Evolutionary conservation across 2,797 vertebrate species (phyloP), one percentile per base, ranked within the genome.

Genomic region (Acomys russatus): DNA sequence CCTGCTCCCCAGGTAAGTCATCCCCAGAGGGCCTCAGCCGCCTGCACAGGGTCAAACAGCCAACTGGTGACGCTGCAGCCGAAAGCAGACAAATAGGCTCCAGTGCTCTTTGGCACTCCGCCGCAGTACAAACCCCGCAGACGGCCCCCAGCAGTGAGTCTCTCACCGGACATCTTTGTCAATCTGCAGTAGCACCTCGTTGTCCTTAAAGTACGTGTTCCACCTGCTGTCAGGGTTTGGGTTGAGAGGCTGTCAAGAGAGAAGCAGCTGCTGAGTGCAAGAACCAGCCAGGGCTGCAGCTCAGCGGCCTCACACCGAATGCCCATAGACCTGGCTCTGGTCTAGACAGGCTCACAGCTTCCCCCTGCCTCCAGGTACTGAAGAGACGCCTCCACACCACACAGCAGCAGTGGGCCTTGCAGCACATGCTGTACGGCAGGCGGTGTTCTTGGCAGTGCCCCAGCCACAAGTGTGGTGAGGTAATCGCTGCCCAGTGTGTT

Each of bases 131-230:
- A 70, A 44, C 1, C 10, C 35, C 9, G 33, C 33, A 3, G 7
- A 6, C 7, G 44, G 20, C 8, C 54, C 14, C 35, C 9, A 22
- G 28, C 74, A 35, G 33, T 18, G 0, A 14, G 56, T n/a, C 51
- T 84, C 98, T 25, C 97, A 99, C 99, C 99, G 99, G 96, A 99
- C 99, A 70, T 99, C 99, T 97, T 99, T 99, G 98, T 99, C 99
- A 6, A 99, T 99, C 98, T 99, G 99, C 35, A 99, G 98, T 23
- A 99, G 98, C 90, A 99, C 99, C 96, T 99, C 99, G 0, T 99
- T 99, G 96, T 99, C 99, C 98, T 99, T 99, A 98, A 99, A 99
- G 98, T 99, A 99, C 0, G 98, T 99, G 95, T 99, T 99, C 99
- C 99, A 99, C 87, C 99, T 98, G 97, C 99, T 99, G 93, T 99